These are phyloP conservation scores for Calliopum simillimum DNA, from an alignment of 2,888 invertebrate genomes.

Conservation along the genomic window DNA sequence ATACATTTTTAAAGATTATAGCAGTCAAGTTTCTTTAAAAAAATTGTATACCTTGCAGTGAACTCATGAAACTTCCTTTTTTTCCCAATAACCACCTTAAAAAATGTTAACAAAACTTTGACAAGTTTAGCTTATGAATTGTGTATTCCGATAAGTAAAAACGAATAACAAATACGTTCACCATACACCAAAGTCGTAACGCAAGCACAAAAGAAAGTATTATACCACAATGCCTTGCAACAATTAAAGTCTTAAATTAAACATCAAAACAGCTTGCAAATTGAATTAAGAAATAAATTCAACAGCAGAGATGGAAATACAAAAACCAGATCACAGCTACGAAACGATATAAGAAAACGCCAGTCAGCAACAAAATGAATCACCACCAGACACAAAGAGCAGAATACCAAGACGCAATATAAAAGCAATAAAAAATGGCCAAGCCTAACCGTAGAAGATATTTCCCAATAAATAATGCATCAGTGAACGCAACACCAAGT, in stretches of 20 bases:
- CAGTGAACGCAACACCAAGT: constrained; percentile 2
- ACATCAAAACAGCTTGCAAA: not conserved
- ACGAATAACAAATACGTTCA: not conserved
- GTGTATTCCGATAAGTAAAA: not conserved
- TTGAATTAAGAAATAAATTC: constrained; percentile 1
- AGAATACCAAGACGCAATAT: constrained; percentile 7
- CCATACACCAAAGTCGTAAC: not conserved
- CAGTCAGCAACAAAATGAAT: not conserved
- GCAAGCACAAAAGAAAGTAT: not conserved
- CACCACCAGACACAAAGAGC: not conserved
- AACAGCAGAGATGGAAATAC: too few species aligned
- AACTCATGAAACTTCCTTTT: too few species aligned
- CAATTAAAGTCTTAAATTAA: not conserved
- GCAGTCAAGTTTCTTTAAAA: too few species aligned
- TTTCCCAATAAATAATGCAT: constrained; percentile 31
- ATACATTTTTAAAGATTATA: too few species aligned
- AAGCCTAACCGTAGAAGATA: not conserved
- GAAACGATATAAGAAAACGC: not conserved
- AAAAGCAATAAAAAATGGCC: constrained; percentile 24
- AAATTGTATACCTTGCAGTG: too few species aligned
- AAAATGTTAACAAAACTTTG: too few species aligned
- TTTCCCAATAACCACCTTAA: too few species aligned
- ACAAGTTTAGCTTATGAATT: too few species aligned
- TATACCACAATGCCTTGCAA: constrained; percentile 37
- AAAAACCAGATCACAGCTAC: not conserved